Evolutionary conservation across 2,797 vertebrate genomes (phyloP).

Genomic region (Garrulus glandarius): DNA sequence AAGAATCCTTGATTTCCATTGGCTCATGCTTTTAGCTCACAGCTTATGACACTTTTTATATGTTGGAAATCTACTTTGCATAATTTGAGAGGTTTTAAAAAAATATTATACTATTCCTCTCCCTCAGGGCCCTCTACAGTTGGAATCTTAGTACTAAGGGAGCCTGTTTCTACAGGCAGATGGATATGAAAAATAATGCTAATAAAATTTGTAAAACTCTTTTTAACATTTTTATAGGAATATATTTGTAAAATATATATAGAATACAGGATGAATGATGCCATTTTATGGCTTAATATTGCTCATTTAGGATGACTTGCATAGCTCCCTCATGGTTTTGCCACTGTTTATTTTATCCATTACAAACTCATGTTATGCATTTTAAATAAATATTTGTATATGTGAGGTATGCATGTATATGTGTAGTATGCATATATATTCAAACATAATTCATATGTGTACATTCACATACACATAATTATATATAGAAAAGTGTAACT

Average conservation of each 20-base stretch:
- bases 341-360: neutral
- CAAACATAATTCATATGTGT: neutral
- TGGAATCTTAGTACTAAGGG: conserved; percentile 1
- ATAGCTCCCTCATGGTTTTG: neutral
- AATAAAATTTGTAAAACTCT: conserved; percentile 53
- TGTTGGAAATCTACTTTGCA: conserved; percentile 31
- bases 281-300: neutral
- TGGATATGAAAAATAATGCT: conserved; percentile 50
- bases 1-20: neutral
- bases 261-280: neutral
- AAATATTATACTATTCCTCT: neutral
- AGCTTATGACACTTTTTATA: conserved; percentile 36
- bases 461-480: neutral
- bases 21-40: neutral
- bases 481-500: neutral
- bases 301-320: neutral
- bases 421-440: neutral
- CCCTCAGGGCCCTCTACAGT: conserved; percentile 29
- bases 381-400: neutral
- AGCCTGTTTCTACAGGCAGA: conserved; percentile 28
- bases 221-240: conserved; percentile 35
- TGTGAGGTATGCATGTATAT: neutral
- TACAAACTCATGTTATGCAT: neutral
- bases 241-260: conserved; percentile 26
- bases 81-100: conserved; percentile 38